Conservation (phyloP, 2,113 vertebrate species). For the Tragulus kanchil region DNA sequence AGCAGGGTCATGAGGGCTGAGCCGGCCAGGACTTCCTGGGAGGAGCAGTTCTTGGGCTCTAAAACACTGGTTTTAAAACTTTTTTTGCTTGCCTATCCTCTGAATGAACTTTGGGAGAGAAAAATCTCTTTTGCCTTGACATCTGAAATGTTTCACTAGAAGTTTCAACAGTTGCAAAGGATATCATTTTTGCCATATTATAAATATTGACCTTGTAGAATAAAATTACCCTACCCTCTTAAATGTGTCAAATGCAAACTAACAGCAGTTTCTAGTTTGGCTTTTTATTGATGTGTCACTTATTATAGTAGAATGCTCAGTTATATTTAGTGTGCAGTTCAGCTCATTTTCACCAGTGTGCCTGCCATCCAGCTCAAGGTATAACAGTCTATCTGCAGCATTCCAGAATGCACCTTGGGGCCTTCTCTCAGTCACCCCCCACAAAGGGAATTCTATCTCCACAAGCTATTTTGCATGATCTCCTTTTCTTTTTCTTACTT, state of each 20-base stretch:
- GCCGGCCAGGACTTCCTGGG: neutral
- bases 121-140: conserved; percentile 41
- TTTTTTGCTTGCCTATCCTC: conserved; percentile 40
- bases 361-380: neutral
- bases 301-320: neutral
- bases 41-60: neutral
- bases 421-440: neutral
- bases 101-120: neutral
- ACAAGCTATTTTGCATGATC: neutral
- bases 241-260: conserved; percentile 14
- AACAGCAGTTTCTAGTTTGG: conserved; percentile 1
- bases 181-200: conserved; percentile 13
- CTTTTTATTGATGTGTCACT: neutral
- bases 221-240: conserved; percentile 1
- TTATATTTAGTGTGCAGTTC: neutral
- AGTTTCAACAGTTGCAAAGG: conserved; percentile 18
- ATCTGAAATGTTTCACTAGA: conserved; percentile 50
- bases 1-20: neutral
- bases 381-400: neutral
- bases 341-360: neutral
- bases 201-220: conserved; percentile 58
- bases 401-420: neutral
- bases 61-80: neutral
- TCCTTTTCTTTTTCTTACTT: neutral
- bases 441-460: neutral